Percentiles rank a stretch among this genome's conserved stretches.
Conservation (phyloP, 1,140 invertebrate species). For the Oppia nitens region DNA sequence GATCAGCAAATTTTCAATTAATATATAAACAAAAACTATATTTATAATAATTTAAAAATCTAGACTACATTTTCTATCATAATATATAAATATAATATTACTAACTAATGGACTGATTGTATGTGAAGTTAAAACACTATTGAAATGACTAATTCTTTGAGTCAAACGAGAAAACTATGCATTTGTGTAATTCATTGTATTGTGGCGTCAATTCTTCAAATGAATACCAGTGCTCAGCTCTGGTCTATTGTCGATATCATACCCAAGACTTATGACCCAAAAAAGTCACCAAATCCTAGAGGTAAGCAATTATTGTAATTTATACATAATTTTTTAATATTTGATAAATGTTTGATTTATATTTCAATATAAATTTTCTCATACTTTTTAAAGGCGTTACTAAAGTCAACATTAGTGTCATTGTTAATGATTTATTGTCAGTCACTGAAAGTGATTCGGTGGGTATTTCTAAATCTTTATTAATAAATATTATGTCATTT, state of each 20-base stretch:
- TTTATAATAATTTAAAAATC: too few relatives aligned
- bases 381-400: not conserved
- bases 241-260: not conserved
- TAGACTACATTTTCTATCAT: too few relatives aligned
- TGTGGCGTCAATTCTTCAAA: not conserved
- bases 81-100: too few relatives aligned
- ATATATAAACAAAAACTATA: too few relatives aligned
- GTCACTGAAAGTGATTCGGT: not conserved
- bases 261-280: not conserved
- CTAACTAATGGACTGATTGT: too few relatives aligned
- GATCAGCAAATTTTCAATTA: too few relatives aligned
- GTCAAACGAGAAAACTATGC: too few relatives aligned
- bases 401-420: not conserved
- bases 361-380: not conserved
- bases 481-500: too few relatives aligned
- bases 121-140: too few relatives aligned
- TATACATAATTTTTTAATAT: not conserved
- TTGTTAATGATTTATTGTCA: not conserved
- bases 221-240: not conserved
- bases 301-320: not conserved
- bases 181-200: not conserved
- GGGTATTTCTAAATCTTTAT: too few relatives aligned
- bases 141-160: too few relatives aligned
- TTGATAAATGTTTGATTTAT: not conserved
- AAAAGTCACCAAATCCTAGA: not conserved